Evolutionary conservation across 2,113 vertebrate species (phyloP).

Genomic region (Triplophysa dalaica): DNA sequence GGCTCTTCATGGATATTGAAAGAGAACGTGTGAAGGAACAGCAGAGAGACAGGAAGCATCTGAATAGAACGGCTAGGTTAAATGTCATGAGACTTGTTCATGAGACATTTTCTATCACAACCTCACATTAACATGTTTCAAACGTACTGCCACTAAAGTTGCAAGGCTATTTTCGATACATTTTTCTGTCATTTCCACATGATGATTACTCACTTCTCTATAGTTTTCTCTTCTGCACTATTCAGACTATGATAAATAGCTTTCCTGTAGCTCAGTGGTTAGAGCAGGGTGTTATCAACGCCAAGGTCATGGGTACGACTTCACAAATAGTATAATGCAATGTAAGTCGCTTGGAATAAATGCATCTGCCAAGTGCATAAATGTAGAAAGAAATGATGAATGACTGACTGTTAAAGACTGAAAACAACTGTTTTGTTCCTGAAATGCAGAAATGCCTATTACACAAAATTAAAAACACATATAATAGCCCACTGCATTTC

Average conservation of each 20-base stretch:
- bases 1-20: slow-evolving; percentile 83
- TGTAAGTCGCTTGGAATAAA: too few species aligned
- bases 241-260: not conserved
- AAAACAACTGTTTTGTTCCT: not conserved
- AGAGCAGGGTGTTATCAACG: too few species aligned
- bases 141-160: not conserved
- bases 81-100: not conserved
- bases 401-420: not conserved
- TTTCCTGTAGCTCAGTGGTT: too few species aligned
- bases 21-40: slow-evolving; percentile 83
- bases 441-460: too few species aligned
- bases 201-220: slow-evolving; percentile 2
- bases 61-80: slow-evolving; percentile 75
- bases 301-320: too few species aligned
- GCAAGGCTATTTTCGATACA: not conserved
- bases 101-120: not conserved
- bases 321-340: too few species aligned
- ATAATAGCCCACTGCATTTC: too few species aligned
- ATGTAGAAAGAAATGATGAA: not conserved
- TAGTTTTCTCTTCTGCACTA: not conserved
- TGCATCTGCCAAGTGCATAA: too few species aligned
- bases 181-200: not conserved
- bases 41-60: slow-evolving; percentile 74
- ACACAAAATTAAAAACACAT: too few species aligned
- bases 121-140: not conserved